Base-by-base conservation (phyloP, 2,888 invertebrate genomes). In the Megamerina dolium region DNA sequence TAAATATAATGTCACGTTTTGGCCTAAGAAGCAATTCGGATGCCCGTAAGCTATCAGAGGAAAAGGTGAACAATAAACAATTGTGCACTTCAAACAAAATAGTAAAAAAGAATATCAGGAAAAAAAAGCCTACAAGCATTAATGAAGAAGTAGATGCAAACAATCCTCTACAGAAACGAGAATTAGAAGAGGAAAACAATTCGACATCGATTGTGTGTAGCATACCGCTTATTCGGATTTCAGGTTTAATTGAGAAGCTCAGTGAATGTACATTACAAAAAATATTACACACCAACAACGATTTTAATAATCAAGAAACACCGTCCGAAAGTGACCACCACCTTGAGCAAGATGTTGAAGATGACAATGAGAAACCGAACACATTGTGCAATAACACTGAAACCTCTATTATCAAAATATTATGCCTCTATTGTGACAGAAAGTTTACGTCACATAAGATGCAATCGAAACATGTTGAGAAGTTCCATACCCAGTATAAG, bases 381-480 rank as follows among this genome's bases (percentile, higher is more conserved):
- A n/a, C n/a, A n/a, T n/a, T n/a, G n/a, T n/a, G n/a, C n/a, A n/a
- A n/a, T n/a, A n/a, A n/a, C n/a, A n/a, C n/a, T n/a, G n/a, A n/a
- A n/a, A n/a, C n/a, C n/a, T n/a, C n/a, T n/a, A n/a, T n/a, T 39
- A 50, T 55, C 19, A 70, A 67, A 54, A 64, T 60, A 43, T 58
- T 72, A 43, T 72, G 72, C 57, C 60, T 72, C 53, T 72, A 71
- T 61, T 72, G 72, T 68, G 72, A 72, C 71, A 71, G 70, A 49
- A 67, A 69, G 55, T 72, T 72, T 58, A 63, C 66, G 48, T 69
- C 68, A 46, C 58, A 60, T 51, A 68, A 65, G 57, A 59, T 72
- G 54, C 68, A 67, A 56, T 52, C 59, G 45, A 70, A 70, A 54
- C 72, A 72, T 52, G 64, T 68, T 29, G 72, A 72, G 39, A 67